A percentile compares a stretch with the other conserved stretches of the same genome.
Evolutionary conservation across 2,888 invertebrate species (phyloP).

Genomic region (Amphipoea lucens): DNA sequence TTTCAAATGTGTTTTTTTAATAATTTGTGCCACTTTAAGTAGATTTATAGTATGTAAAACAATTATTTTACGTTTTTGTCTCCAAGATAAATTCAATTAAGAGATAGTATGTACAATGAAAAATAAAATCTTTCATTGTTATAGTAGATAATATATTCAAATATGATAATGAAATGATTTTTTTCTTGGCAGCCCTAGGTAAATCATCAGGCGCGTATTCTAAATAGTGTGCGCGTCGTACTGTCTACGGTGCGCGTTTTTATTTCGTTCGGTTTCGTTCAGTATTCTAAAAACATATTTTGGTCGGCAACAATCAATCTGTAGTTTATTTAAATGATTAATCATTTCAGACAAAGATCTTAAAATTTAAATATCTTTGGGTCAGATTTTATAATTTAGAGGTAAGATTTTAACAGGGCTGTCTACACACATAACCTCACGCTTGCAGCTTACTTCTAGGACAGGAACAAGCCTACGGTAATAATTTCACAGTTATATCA

Average conservation of each 20-base stretch:
- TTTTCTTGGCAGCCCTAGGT: background rate
- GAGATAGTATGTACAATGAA: too few relatives aligned
- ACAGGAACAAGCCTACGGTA: too few relatives aligned
- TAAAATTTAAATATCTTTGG: background rate
- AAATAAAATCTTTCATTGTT: too few relatives aligned
- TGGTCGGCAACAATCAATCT: background rate
- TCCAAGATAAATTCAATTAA: background rate
- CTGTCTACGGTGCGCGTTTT: background rate
- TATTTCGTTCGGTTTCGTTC: constrained; percentile 9
- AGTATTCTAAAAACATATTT: background rate
- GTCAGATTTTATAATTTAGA: background rate
- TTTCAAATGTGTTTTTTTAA: background rate
- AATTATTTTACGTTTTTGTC: background rate
- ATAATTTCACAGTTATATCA: too few relatives aligned
- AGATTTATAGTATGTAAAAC: background rate
- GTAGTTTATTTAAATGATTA: background rate
- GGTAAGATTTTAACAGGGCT: background rate
- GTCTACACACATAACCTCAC: too few relatives aligned
- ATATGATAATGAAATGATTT: too few relatives aligned
- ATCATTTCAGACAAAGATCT: background rate
- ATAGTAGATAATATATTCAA: too few relatives aligned
- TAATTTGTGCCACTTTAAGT: rapidly evolving
- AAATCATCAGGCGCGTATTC: background rate
- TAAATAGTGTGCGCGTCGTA: too few relatives aligned
- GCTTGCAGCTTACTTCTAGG: too few relatives aligned